Conservation (phyloP, 2,113 vertebrate species). For the Semicossyphus pulcher region DNA sequence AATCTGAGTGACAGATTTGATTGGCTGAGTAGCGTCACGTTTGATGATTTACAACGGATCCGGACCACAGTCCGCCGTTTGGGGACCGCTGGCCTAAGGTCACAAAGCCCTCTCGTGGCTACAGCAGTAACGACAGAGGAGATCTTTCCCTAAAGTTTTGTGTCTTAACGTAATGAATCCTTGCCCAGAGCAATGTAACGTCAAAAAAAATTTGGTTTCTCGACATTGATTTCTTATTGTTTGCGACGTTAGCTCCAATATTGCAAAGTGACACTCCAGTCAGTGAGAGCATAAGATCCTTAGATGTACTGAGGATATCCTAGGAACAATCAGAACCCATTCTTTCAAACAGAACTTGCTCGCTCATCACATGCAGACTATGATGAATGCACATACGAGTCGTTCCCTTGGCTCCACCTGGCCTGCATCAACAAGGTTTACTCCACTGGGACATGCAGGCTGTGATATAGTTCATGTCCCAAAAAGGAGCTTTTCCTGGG, state of each 20-base stretch:
- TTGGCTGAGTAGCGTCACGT: too few species aligned
- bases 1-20: too few species aligned
- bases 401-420: slow-evolving; percentile 22
- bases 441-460: slow-evolving; percentile 7
- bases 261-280: neutral
- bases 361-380: slow-evolving; percentile 7
- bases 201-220: too few species aligned
- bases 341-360: slow-evolving; percentile 4
- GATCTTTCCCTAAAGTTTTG: too few species aligned
- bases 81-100: too few species aligned
- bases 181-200: too few species aligned
- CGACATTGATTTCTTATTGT: too few species aligned
- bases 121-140: too few species aligned
- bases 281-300: neutral
- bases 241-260: neutral
- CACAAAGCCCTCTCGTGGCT: too few species aligned
- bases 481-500: neutral
- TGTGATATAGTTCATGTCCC: slow-evolving; percentile 2
- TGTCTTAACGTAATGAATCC: too few species aligned
- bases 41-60: too few species aligned
- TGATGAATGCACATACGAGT: slow-evolving; percentile 19
- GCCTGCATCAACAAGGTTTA: slow-evolving; percentile 27
- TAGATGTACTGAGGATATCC: neutral
- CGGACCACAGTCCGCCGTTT: too few species aligned
- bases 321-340: neutral